These are phyloP conservation scores for Heliconius congener DNA, from an alignment of 1,140 invertebrate species.

Conservation along the genomic window DNA sequence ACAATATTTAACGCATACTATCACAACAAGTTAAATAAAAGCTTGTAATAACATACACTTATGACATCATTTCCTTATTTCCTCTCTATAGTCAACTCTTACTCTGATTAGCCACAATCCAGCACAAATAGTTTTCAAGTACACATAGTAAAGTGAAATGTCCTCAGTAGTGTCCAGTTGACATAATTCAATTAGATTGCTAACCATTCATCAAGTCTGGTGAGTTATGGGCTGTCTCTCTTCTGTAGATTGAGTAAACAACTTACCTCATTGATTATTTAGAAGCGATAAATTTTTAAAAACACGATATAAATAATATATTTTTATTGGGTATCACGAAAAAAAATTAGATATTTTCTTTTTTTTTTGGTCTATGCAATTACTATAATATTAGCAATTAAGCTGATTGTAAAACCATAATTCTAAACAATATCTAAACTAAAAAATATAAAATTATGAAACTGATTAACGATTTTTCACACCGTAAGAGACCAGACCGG, in stretches of 20 bases:
- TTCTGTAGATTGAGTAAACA: background rate
- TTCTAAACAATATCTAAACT: no score
- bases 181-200: conserved; percentile 10
- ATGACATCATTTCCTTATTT: background rate
- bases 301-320: background rate
- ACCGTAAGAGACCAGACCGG: no score
- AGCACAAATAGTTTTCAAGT: background rate
- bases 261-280: background rate
- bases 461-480: no score
- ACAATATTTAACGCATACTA: background rate
- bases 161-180: background rate
- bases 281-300: background rate
- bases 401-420: no score
- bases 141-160: background rate
- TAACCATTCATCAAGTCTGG: background rate
- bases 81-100: background rate
- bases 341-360: no score
- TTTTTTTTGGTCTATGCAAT: no score
- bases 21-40: background rate
- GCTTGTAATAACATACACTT: background rate
- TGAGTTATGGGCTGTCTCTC: background rate
- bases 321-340: background rate
- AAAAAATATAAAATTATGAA: no score
- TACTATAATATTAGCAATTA: no score
- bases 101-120: background rate